Evolutionary conservation across 2,888 invertebrate species (phyloP).

Genomic region (Sinodicranocentrus sp.): DNA sequence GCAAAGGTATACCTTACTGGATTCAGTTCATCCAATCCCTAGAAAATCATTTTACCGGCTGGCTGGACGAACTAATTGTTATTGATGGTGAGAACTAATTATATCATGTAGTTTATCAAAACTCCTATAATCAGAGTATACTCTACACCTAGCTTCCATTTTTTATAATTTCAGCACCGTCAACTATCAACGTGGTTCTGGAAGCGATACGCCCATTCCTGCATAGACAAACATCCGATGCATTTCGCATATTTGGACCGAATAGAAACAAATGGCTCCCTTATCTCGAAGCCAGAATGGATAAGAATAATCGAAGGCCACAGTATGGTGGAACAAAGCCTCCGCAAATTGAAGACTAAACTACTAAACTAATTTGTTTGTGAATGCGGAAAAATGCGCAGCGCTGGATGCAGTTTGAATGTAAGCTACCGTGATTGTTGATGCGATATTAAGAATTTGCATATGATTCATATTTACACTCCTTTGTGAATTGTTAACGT

Average conservation of each 20-base stretch:
- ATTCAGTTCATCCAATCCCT: constrained; percentile 30
- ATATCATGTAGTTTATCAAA: too few relatives aligned
- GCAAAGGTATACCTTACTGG: constrained; percentile 50
- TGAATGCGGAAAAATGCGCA: too few relatives aligned
- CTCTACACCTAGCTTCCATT: background rate
- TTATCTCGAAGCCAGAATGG: constrained; percentile 42
- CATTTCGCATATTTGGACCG: constrained; percentile 33
- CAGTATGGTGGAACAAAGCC: constrained; percentile 41
- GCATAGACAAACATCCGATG: background rate
- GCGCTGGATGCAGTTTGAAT: too few relatives aligned
- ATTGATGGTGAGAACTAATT: constrained; percentile 36
- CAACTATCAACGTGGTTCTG: constrained; percentile 31
- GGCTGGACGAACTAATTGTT: constrained; percentile 41
- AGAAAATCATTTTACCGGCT: constrained; percentile 44
- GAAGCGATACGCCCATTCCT: constrained; percentile 40
- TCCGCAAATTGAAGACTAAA: background rate
- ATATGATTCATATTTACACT: too few relatives aligned
- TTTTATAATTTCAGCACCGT: constrained; percentile 25
- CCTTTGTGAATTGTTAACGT: too few relatives aligned
- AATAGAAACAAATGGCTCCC: constrained; percentile 44
- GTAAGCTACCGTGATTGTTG: too few relatives aligned
- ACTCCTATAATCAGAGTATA: background rate
- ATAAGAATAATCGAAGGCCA: constrained; percentile 4
- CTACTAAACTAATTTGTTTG: too few relatives aligned
- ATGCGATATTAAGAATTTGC: too few relatives aligned